Evolutionary conservation across 2,113 vertebrate species (phyloP), one percentile per base, ranked within the genome.

Genomic region (Sylvietta virens): DNA sequence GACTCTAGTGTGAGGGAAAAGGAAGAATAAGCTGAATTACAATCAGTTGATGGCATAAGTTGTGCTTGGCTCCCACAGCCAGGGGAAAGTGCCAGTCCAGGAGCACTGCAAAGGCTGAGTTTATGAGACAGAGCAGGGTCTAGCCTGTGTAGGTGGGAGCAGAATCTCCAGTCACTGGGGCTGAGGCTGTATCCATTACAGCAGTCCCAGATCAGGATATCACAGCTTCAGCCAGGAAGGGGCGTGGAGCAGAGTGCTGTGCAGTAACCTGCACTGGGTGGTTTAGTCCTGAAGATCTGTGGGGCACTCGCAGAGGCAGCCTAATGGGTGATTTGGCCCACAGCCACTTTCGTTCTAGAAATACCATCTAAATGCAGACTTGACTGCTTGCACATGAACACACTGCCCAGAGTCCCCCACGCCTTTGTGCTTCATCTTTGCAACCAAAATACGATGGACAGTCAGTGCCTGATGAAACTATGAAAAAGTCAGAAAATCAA

Each of bases 301-400:
- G 24, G 66, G 42, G 31, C 39, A 39, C 56, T 53, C 42, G 35
- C 26, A 88, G 67, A 77, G 35, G 47, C 71, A 78, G 33, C 31
- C 58, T 51, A 47, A 81, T 58, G 82, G 67, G 15, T 28, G 44
- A 81, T 62, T 45, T 92, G 88, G 76, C 83, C 35, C 44, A 67
- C 15, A 40, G 60, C 54, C 91, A 62, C 40, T 86, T 88, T 88
- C 83, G 72, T 94, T 92, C 76, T 60, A 74, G 76, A 86, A 90
- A 74, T 67, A n/a, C 28, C 39, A 39, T 50, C 56, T 74, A 88
- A 81, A 88, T 35, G 48, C 69, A 86, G 61, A 30, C 19, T 78
- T 81, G 23, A 60, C 58, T 56, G 72, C 77, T 92, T 74, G 51
- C 35, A 73, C 20, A 37, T 53, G 50, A 81, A 70, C n/a, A 72